Evolutionary conservation across 2,888 invertebrate genomes (phyloP).

Genomic region (Eucriotettix oculatus): DNA sequence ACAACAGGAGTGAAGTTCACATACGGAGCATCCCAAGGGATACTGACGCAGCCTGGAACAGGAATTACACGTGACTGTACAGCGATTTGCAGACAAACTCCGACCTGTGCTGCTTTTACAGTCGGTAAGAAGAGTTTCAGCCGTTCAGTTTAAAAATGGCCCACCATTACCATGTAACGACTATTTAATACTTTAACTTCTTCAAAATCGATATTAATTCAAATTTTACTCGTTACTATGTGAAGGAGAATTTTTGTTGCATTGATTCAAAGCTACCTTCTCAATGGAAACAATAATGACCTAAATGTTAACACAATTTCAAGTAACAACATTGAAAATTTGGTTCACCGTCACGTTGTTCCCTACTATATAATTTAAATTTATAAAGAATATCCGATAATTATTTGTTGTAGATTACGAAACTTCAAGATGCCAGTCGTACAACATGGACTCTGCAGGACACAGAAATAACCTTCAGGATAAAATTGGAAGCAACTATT

Average conservation of each 20-base stretch:
- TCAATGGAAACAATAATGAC: too few relatives aligned
- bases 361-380: too few relatives aligned
- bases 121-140: constrained; percentile 19
- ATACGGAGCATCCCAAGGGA: constrained; percentile 21
- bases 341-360: too few relatives aligned
- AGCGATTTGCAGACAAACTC: constrained; percentile 24
- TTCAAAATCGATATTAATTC: too few relatives aligned
- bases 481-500: constrained; percentile 23
- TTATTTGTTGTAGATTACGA: constrained; percentile 21
- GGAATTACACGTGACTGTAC: constrained; percentile 27
- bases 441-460: constrained; percentile 22
- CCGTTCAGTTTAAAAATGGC: not conserved
- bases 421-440: constrained; percentile 24
- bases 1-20: constrained; percentile 22
- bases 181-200: too few relatives aligned
- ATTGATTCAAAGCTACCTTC: too few relatives aligned
- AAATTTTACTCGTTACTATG: too few relatives aligned
- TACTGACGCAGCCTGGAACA: constrained; percentile 24
- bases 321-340: too few relatives aligned
- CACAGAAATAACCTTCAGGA: constrained; percentile 21
- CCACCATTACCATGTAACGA: too few relatives aligned
- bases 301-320: too few relatives aligned
- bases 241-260: too few relatives aligned
- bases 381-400: too few relatives aligned
- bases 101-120: constrained; percentile 23